A percentile compares a stretch with the other conserved stretches of the same genome.
These are phyloP conservation scores for Pluvianellus socialis DNA, from an alignment of 2,113 vertebrate genomes.

Conservation along the genomic window DNA sequence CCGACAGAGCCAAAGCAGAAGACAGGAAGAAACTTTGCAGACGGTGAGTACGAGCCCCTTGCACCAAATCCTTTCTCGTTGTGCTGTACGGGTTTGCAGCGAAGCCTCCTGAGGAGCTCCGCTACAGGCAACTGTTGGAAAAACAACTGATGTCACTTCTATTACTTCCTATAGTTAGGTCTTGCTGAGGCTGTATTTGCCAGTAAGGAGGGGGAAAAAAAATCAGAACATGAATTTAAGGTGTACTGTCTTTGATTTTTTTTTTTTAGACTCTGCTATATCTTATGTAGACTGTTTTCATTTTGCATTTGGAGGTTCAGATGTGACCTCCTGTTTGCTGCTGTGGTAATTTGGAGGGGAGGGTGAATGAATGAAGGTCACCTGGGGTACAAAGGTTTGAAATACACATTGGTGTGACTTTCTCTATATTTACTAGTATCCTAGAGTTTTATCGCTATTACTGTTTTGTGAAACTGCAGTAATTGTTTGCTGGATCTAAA, in stretches of 20 bases:
- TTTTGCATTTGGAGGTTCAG: neutral
- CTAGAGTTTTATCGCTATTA: neutral
- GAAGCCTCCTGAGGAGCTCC: neutral
- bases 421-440: neutral
- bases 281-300: neutral
- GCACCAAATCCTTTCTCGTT: neutral
- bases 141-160: neutral
- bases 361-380: neutral
- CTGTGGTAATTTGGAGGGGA: neutral
- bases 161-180: neutral
- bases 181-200: neutral
- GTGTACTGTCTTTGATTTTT: neutral
- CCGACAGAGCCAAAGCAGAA: constrained; percentile 86
- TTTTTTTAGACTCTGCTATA: neutral
- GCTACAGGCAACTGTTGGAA: neutral
- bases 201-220: neutral
- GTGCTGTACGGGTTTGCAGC: neutral
- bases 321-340: neutral
- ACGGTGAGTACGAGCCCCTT: constrained; percentile 78
- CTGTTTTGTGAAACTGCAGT: neutral
- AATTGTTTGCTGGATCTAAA: neutral
- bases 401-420: neutral
- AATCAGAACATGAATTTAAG: neutral
- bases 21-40: constrained; percentile 86
- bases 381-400: neutral